Conservation (phyloP, 2,888 invertebrate genomes). For the Strigamia maritima region DNA sequence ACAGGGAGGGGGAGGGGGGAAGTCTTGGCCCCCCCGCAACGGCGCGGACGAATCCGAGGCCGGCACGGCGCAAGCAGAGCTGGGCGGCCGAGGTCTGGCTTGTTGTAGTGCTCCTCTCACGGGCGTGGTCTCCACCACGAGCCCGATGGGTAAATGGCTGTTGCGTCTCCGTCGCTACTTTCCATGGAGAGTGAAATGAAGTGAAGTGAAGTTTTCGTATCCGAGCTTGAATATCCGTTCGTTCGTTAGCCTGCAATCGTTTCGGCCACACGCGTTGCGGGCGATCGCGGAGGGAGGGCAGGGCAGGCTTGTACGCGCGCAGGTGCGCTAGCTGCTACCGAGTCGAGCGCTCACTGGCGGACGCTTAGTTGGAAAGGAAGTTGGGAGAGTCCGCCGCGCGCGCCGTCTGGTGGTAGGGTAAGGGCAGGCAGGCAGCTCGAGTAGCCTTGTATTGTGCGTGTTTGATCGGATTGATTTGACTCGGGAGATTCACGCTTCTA, state of each 20-base stretch:
- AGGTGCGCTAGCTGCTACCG: conserved; percentile 39
- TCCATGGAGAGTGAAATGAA: conserved; percentile 3
- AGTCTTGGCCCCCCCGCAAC: conserved; percentile 38
- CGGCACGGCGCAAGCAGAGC: conserved; percentile 25
- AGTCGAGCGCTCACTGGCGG: conserved; percentile 36
- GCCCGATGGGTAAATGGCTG: neutral
- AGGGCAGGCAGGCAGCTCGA: conserved; percentile 9
- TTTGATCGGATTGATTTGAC: conserved; percentile 26
- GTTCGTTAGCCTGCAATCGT: conserved; percentile 31
- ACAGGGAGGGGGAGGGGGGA: conserved; percentile 38
- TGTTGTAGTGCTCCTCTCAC: conserved; percentile 11
- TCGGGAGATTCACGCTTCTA: neutral
- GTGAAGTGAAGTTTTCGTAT: conserved; percentile 7
- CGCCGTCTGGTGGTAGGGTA: conserved; percentile 37
- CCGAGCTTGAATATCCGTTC: conserved; percentile 34
- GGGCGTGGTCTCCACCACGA: conserved; percentile 18
- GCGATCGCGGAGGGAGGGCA: conserved; percentile 34
- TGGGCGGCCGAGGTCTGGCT: conserved; percentile 30
- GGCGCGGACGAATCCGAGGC: conserved; percentile 34
- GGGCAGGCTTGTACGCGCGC: conserved; percentile 37
- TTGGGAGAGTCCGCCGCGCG: conserved; percentile 28
- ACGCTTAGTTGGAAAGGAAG: neutral
- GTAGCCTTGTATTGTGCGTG: conserved; percentile 15
- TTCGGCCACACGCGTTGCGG: conserved; percentile 35
- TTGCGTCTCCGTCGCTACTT: conserved; percentile 8